Percentiles rank a stretch among this genome's conserved stretches.
Evolutionary conservation across 2,888 invertebrate genomes (phyloP).

Genomic region (Xestia c-nigrum): DNA sequence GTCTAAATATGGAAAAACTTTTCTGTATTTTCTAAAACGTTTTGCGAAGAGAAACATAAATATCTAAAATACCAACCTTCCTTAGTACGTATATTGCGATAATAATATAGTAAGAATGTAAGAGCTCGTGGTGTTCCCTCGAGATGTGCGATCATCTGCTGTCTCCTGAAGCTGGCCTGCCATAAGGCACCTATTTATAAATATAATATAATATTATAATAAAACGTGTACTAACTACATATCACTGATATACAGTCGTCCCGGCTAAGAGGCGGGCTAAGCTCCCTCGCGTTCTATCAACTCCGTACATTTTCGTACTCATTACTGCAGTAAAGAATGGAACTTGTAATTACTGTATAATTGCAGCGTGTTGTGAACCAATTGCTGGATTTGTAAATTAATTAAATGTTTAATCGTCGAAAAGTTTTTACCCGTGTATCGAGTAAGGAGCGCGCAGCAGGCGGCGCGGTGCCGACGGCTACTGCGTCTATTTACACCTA

Average conservation of each 20-base stretch:
- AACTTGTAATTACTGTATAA: not conserved
- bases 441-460: not conserved
- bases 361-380: too few relatives aligned
- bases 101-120: not conserved
- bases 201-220: not conserved
- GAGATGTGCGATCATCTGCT: not conserved
- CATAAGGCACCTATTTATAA: not conserved
- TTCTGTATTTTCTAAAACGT: not conserved
- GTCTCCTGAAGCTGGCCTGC: not conserved
- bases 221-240: not conserved
- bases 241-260: not conserved
- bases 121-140: too few relatives aligned
- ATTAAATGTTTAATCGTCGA: not conserved
- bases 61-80: not conserved
- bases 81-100: not conserved
- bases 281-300: not conserved
- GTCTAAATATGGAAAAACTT: not conserved
- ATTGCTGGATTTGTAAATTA: too few relatives aligned
- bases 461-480: constrained; percentile 3
- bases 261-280: not conserved
- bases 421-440: not conserved
- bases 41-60: not conserved
- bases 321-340: not conserved
- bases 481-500: not conserved
- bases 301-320: not conserved